Evolutionary conservation across 2,888 invertebrate genomes (phyloP).

Genomic region (Tenthredo scrophulariae): DNA sequence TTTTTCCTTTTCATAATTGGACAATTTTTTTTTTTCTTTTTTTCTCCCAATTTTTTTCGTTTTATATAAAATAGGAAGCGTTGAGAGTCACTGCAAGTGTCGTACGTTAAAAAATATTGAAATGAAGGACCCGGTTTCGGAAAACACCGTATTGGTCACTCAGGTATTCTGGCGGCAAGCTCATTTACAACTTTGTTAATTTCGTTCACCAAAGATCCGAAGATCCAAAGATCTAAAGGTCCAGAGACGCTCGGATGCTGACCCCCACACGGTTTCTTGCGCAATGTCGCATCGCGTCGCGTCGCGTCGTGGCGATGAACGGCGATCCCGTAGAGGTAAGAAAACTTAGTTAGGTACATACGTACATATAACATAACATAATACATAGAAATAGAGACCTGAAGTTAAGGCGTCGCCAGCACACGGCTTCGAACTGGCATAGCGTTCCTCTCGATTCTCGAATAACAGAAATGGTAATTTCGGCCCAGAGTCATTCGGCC

Average conservation of each 20-base stretch:
- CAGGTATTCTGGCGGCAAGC: conserved; percentile 58
- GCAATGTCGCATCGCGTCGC: background rate
- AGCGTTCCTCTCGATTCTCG: conserved; percentile 27
- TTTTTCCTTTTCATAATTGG: background rate
- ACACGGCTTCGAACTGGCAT: background rate
- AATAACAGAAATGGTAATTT: conserved; percentile 48
- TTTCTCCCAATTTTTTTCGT: background rate
- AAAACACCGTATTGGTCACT: conserved; percentile 63
- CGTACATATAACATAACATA: conserved; percentile 5
- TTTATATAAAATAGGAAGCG: background rate
- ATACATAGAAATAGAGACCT: background rate
- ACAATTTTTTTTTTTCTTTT: background rate
- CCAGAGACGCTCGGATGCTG: conserved; percentile 26
- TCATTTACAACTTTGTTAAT: conserved; percentile 69
- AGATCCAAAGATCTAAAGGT: conserved; percentile 38
- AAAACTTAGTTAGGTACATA: background rate
- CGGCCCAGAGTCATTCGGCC: background rate
- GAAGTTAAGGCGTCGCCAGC: background rate
- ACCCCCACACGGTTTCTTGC: conserved; percentile 7
- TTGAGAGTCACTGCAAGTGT: conserved; percentile 50
- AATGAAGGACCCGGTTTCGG: conserved; percentile 63
- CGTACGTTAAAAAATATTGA: conserved; percentile 65
- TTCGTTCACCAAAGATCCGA: conserved; percentile 56
- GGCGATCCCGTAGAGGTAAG: background rate
- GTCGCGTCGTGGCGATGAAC: background rate